phyloP scores from a whole-genome alignment of 2,888 invertebrate genomes.

The Lampropteryx suffumata region DNA sequence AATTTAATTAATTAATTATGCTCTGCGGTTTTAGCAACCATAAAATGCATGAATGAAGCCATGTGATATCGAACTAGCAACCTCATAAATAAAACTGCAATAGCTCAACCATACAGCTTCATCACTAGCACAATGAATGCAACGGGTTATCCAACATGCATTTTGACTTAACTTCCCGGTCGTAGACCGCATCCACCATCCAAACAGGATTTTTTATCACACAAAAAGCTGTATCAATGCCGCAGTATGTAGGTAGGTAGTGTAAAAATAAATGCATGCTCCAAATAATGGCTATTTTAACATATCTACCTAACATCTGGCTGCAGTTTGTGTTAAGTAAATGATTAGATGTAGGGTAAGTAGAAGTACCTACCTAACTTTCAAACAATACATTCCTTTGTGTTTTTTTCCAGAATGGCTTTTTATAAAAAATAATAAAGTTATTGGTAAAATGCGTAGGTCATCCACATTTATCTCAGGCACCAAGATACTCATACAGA shows the following conservation, averaged over 20 bases:
- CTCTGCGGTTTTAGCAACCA: not conserved
- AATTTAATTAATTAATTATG: conserved; percentile 21
- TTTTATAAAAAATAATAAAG: too few relatives aligned
- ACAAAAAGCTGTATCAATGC: conserved; percentile 14
- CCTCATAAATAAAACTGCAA: conserved; percentile 8
- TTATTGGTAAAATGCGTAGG: too few relatives aligned
- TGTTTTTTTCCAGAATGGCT: too few relatives aligned
- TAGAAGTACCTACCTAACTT: too few relatives aligned
- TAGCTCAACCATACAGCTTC: not conserved
- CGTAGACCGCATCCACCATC: conserved; percentile 14
- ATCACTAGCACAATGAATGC: conserved; percentile 9
- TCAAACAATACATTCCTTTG: too few relatives aligned
- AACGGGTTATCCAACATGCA: conserved; percentile 24
- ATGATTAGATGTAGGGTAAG: conserved; percentile 10
- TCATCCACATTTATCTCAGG: too few relatives aligned
- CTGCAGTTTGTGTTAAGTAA: conserved; percentile 23
- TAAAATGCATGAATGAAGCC: not conserved
- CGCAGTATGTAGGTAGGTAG: conserved; percentile 22
- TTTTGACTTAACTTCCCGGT: conserved; percentile 3
- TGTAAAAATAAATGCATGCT: conserved; percentile 38
- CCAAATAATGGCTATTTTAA: conserved; percentile 35
- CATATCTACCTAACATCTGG: conserved; percentile 30
- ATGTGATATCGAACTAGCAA: conserved; percentile 9
- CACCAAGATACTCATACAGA: too few relatives aligned
- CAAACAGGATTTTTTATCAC: conserved; percentile 22